Evolutionary conservation across 37 sponge, comb jelly and placozoan genomes (phyloP).

Genomic region (Amphimedon queenslandica): DNA sequence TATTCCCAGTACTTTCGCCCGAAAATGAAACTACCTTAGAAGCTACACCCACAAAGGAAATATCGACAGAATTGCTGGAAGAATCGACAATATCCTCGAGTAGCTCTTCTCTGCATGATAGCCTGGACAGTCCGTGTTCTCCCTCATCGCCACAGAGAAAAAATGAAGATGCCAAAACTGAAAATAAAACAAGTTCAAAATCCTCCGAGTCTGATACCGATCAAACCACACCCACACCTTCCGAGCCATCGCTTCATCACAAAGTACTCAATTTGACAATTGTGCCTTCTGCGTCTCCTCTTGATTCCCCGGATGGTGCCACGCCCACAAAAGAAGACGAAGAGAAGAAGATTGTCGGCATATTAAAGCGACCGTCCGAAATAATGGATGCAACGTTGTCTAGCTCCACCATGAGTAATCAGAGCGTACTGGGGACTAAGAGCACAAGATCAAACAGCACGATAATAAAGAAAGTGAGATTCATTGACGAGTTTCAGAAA

Average conservation of each 20-base stretch:
- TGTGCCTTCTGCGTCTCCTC: neutral
- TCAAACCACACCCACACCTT: too few species aligned
- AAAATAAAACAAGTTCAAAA: neutral
- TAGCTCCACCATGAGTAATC: neutral
- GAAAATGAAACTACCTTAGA: too few species aligned
- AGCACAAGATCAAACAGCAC: neutral
- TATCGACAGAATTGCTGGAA: too few species aligned
- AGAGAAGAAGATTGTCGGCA: neutral
- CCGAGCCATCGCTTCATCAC: too few species aligned
- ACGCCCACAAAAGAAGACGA: neutral
- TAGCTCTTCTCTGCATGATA: constrained; percentile 5
- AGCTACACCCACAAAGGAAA: too few species aligned
- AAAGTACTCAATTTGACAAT: too few species aligned
- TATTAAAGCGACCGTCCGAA: neutral
- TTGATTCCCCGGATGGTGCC: neutral
- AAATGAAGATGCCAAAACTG: neutral
- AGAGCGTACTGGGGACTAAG: neutral
- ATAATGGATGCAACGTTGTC: neutral
- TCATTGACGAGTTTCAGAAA: neutral
- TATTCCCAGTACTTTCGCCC: too few species aligned
- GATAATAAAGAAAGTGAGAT: neutral
- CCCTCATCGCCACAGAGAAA: neutral
- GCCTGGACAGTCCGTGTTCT: neutral
- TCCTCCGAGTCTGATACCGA: neutral
- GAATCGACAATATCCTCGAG: neutral